Evolutionary conservation across 1,140 invertebrate genomes (phyloP), one percentile per base, ranked within the genome.

Genomic region (Nebria ingens): DNA sequence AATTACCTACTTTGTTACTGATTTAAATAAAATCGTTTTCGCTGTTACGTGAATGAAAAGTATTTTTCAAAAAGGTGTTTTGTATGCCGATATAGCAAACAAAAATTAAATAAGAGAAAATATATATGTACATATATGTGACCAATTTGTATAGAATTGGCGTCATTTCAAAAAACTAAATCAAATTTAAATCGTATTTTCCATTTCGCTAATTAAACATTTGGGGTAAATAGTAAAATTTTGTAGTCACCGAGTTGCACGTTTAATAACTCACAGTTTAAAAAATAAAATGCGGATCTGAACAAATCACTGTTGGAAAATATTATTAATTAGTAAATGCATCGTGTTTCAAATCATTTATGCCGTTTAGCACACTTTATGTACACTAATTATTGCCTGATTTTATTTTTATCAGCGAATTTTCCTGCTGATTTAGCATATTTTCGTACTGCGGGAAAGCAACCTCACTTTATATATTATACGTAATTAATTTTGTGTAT

Each of bases 251-350:
- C 3, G 17, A 6, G 17, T 12, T 45, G 40, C 40, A 45, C 40
- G 15, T 11, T 11, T 17, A 3, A 45, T 45, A 12, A 17, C 9
- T 12, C 15, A 34, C 25, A n/a, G n/a, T 6, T 34, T 34, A 34
- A 34, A 34, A 34, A 34, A 34, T 34, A 34, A n/a, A n/a, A n/a
- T n/a, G n/a, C n/a, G n/a, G n/a, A n/a, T n/a, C n/a, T n/a, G n/a
- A n/a, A 34, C 25, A 6, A 45, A 17, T 11, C 40, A 12, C 9
- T 45, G 9, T 4, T 12, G 6, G 9, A 45, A 34, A 34, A 6
- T 9, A 17, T 9, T 17, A 45, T 45, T 45, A 45, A 45, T 45
- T 45, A 45, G 15, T 45, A 45, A 45, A 34, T n/a, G n/a, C n/a
- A n/a, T n/a, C n/a, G n/a, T n/a, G n/a, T n/a, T n/a, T n/a, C n/a